Evolutionary conservation across 2,888 invertebrate species (phyloP).

Genomic region (Furcula furcula): DNA sequence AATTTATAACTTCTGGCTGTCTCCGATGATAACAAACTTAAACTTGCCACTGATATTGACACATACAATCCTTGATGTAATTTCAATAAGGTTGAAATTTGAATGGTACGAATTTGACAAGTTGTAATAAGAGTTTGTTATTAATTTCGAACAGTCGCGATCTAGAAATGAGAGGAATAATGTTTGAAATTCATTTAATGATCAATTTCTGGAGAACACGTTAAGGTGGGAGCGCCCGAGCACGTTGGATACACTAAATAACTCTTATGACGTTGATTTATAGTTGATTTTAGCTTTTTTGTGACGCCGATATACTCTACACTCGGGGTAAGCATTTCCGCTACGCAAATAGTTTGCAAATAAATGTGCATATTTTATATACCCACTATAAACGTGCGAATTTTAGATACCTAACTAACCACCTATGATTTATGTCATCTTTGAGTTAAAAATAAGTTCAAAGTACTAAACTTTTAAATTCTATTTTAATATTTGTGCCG

Average conservation of each 20-base stretch:
- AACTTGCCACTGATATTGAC: background rate
- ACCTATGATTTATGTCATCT: too few relatives aligned
- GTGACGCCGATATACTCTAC: constrained; percentile 24
- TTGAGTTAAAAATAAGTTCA: too few relatives aligned
- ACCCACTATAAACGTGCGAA: too few relatives aligned
- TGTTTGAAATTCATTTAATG: constrained; percentile 48
- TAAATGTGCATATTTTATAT: too few relatives aligned
- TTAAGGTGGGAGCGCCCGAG: constrained; percentile 32
- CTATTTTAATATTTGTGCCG: too few relatives aligned
- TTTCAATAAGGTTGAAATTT: constrained; percentile 7
- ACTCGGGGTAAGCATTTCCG: constrained; percentile 19
- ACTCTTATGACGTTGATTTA: constrained; percentile 35
- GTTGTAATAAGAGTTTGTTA: constrained; percentile 14
- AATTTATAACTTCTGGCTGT: constrained; percentile 50
- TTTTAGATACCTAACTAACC: too few relatives aligned
- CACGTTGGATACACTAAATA: constrained; percentile 36
- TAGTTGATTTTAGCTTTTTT: constrained; percentile 36
- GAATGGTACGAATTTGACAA: background rate
- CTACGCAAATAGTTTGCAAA: constrained; percentile 6
- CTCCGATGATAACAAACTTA: constrained; percentile 16
- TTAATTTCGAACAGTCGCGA: constrained; percentile 32
- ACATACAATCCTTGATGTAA: background rate
- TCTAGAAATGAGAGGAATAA: constrained; percentile 44
- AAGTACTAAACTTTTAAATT: too few relatives aligned
- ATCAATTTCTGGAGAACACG: constrained; percentile 30